phyloP scores from a whole-genome alignment of 1,140 invertebrate species.

The Drosophila nannoptera region DNA sequence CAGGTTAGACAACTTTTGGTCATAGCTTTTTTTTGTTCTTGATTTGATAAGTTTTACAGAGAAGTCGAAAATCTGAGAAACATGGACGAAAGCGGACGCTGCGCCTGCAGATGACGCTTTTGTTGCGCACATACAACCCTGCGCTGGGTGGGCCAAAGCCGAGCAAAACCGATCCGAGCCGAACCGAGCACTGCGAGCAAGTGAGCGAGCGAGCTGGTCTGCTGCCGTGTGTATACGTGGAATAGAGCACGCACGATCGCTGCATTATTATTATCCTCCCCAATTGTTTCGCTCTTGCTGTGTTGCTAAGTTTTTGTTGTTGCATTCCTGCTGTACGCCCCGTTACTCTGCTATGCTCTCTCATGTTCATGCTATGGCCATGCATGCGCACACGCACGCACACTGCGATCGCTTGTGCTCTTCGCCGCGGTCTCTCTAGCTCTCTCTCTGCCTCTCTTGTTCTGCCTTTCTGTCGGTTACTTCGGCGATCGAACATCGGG shows the following conservation, averaged over 20 bases:
- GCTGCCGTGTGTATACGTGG: not conserved
- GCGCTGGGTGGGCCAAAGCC: slow-evolving; percentile 20
- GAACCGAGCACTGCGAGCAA: not conserved
- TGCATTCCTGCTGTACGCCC: slow-evolving; percentile 41
- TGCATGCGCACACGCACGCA: slow-evolving; percentile 14
- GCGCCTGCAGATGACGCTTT: slow-evolving; percentile 26
- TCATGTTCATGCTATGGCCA: slow-evolving; percentile 26
- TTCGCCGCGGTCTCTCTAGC: not conserved
- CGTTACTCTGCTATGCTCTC: slow-evolving; percentile 38
- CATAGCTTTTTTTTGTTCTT: not conserved
- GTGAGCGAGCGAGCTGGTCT: not conserved
- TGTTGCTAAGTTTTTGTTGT: slow-evolving; percentile 7
- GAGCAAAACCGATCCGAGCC: not conserved
- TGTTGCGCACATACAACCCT: slow-evolving; percentile 25
- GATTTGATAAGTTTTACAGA: not conserved
- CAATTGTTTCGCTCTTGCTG: slow-evolving; percentile 27
- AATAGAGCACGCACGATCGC: slow-evolving; percentile 20
- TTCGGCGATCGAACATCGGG: slow-evolving; percentile 7
- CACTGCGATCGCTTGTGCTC: slow-evolving; percentile 17
- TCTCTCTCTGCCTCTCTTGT: slow-evolving; percentile 3
- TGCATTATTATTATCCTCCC: slow-evolving; percentile 43
- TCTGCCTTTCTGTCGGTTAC: not conserved
- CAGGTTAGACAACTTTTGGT: slow-evolving; percentile 43
- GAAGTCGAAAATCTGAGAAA: slow-evolving; percentile 34
- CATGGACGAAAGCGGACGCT: slow-evolving; percentile 4